These are phyloP conservation scores for Cyanoderma ruficeps DNA, from an alignment of 2,113 vertebrate species.

Conservation along the genomic window DNA sequence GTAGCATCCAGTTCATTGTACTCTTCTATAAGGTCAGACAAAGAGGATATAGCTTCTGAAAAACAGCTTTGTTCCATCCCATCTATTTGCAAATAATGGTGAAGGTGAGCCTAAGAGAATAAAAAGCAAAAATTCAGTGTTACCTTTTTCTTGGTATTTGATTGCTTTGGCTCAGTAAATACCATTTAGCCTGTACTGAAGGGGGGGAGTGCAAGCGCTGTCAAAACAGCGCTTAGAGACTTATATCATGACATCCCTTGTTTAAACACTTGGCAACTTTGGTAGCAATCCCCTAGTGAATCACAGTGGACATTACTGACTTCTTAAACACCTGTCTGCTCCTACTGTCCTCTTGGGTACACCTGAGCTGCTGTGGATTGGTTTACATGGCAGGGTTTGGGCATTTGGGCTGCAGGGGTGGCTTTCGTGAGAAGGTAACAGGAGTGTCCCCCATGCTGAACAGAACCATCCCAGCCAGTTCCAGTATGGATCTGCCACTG, in stretches of 20 bases:
- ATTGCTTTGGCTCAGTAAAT: neutral
- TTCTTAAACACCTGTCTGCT: neutral
- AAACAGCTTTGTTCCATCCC: constrained; percentile 91
- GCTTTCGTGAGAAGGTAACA: neutral
- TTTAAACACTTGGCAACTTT: neutral
- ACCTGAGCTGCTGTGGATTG: neutral
- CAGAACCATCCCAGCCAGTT: neutral
- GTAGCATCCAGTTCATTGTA: constrained; percentile 84
- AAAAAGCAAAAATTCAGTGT: neutral
- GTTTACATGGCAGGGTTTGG: neutral
- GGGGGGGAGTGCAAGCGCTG: neutral
- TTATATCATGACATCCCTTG: neutral
- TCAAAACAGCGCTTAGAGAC: neutral
- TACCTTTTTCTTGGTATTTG: neutral
- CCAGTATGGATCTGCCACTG: neutral
- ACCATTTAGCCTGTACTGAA: neutral
- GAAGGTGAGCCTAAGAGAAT: constrained; percentile 87
- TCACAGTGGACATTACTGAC: fast-evolving
- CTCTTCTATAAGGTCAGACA: constrained; percentile 88
- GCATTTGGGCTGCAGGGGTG: neutral
- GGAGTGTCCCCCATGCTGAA: neutral
- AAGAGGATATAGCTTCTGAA: constrained; percentile 82
- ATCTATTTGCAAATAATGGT: constrained; percentile 91
- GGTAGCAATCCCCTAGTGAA: neutral
- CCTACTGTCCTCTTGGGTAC: neutral